Evolutionary conservation across 2,888 invertebrate species (phyloP).

Genomic region (Acronicta leporina): DNA sequence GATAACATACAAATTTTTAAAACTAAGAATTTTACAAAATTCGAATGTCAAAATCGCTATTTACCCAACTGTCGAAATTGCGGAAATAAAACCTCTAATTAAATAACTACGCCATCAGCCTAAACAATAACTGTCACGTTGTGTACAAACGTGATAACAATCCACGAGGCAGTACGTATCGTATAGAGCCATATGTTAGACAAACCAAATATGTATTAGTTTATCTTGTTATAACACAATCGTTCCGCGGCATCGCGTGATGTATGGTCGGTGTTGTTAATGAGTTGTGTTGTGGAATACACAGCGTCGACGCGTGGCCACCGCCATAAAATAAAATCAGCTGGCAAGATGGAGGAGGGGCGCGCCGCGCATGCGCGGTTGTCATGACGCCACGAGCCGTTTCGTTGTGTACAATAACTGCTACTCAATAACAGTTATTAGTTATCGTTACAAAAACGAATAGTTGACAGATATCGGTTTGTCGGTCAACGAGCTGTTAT

Average conservation of each 20-base stretch:
- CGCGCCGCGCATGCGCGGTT: constrained; percentile 73
- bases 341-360: constrained; percentile 52
- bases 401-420: constrained; percentile 41
- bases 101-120: constrained; percentile 26
- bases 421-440: constrained; percentile 15
- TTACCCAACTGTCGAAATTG: neutral
- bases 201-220: constrained; percentile 29
- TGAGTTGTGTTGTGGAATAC: constrained; percentile 14
- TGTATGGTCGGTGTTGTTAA: constrained; percentile 20
- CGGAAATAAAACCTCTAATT: constrained; percentile 19
- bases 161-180: constrained; percentile 20
- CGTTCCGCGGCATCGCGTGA: constrained; percentile 10
- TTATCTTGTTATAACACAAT: constrained; percentile 38
- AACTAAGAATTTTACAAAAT: no score
- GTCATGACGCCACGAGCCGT: constrained; percentile 69
- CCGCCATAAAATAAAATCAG: constrained; percentile 44
- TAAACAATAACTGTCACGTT: constrained; percentile 56
- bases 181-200: constrained; percentile 16
- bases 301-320: constrained; percentile 54
- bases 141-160: constrained; percentile 54
- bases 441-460: neutral
- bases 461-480: neutral
- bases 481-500: no score
- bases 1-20: no score
- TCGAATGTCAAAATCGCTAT: no score